Evolutionary conservation across 1,140 invertebrate genomes (phyloP), one percentile per base, ranked within the genome.

Genomic region (Aricia agestis): DNA sequence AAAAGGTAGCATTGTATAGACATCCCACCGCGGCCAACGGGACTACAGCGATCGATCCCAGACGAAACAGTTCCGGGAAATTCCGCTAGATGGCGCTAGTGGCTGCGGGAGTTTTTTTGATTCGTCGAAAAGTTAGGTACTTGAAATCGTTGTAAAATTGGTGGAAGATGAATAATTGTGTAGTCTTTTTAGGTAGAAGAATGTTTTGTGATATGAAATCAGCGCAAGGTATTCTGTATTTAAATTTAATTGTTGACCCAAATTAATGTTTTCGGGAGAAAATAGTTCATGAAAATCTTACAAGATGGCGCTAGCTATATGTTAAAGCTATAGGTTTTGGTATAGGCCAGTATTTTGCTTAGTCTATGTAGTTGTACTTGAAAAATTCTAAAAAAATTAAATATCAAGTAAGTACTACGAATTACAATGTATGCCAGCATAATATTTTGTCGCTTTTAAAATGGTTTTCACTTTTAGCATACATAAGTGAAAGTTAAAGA

Each of bases 241-340:
- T 36, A 36, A 25, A 25, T 2, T 36, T 36, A 1, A 7, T 4
- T 36, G 36, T 36, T 59, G n/a, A 59, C 58, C n/a, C 58, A 59
- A 15, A 17, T 59, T n/a, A 15, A 17, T 59, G 18, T 59, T 59
- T 59, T 59, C 58, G n/a, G 25, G 59, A 67, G 69, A 63, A 72
- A 71, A 19, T 61, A 70, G 72, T 78, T 68, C 59, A 13, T 52
- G 45, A 13, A 59, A 67, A 68, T 72, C 70, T 67, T 70, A 36
- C 65, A 70, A 79, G 79, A 74, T 79, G 79, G 76, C 78, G 74
- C 42, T 67, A 69, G 67, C 32, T 1, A 66, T 25, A 9, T 0
- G 45, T 52, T 52, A n/a, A n/a, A n/a, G n/a, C n/a, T 1, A 66
- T 25, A 9, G 11, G 45, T 52, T 52, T 52, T 36, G 5, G 36